These are phyloP conservation scores for Esox masquinongy DNA, from an alignment of 2,797 vertebrate genomes.

Conservation along the genomic window DNA sequence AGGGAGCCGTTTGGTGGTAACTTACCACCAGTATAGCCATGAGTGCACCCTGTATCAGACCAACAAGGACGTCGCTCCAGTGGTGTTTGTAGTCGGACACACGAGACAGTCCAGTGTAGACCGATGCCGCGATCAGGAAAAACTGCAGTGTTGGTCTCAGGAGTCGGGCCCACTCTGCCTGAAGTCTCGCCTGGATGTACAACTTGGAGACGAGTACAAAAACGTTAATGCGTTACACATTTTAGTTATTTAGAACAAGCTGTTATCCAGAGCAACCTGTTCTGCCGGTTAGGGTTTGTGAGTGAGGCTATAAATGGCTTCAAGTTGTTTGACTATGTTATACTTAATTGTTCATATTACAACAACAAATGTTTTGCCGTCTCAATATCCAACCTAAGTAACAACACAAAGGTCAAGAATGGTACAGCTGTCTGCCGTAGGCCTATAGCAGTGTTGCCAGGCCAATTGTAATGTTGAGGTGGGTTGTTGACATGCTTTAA, in stretches of 20 bases:
- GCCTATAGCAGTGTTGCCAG: background rate
- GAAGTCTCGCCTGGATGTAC: conserved; percentile 93
- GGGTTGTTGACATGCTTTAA: background rate
- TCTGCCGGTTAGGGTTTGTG: background rate
- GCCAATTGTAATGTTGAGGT: background rate
- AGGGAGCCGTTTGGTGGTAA: background rate
- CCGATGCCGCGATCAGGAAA: conserved; percentile 84
- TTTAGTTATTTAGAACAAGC: conserved; percentile 7
- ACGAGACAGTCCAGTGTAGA: conserved; percentile 92
- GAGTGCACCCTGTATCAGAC: conserved; percentile 90
- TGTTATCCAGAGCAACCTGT: background rate
- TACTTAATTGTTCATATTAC: background rate
- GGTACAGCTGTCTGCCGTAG: background rate
- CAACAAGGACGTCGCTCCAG: conserved; percentile 93
- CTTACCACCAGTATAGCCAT: conserved; percentile 90
- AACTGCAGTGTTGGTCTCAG: conserved; percentile 92
- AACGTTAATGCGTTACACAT: background rate
- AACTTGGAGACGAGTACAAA: conserved; percentile 70
- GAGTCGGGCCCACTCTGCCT: conserved; percentile 89
- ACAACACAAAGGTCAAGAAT: background rate
- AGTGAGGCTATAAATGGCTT: background rate
- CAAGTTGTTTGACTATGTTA: background rate
- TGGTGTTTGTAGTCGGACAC: conserved; percentile 98
- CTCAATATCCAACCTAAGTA: background rate
- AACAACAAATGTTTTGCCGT: background rate